Percentiles rank a stretch among this genome's conserved stretches.
Evolutionary conservation across 2,113 vertebrate genomes (phyloP).

Genomic region (Sinocyclocheilus anshuiensis): DNA sequence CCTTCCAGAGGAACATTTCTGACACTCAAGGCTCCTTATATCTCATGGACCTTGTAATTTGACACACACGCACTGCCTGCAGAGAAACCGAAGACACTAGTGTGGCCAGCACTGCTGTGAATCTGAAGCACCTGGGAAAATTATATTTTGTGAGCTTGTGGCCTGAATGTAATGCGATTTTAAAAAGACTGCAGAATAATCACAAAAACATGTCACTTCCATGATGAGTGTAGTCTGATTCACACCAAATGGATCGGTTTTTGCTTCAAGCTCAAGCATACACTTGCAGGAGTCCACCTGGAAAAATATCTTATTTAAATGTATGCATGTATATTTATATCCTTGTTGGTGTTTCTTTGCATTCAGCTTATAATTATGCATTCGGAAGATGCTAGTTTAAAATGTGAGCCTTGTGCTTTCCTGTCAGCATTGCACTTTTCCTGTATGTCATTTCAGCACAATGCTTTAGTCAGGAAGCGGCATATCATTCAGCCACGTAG

Average conservation of each 20-base stretch:
- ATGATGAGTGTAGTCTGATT: not conserved
- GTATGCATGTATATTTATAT: constrained; percentile 14
- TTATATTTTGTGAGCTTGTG: not conserved
- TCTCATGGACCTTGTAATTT: constrained; percentile 29
- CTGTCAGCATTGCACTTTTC: constrained; percentile 14
- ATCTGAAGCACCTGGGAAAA: not conserved
- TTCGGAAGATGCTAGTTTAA: not conserved
- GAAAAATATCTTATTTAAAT: not conserved
- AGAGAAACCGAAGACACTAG: not conserved
- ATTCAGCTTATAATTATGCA: too few relatives aligned
- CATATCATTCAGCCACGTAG: constrained; percentile 7
- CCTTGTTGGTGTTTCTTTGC: not conserved
- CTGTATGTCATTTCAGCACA: constrained; percentile 25
- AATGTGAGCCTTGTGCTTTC: not conserved
- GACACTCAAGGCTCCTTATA: not conserved
- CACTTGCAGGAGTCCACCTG: not conserved
- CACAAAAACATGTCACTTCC: too few relatives aligned
- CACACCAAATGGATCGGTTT: not conserved
- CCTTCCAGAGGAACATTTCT: not conserved
- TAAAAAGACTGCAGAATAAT: not conserved
- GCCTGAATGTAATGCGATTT: not conserved
- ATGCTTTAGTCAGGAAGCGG: not conserved
- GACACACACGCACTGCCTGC: constrained; percentile 1
- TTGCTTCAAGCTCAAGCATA: not conserved
- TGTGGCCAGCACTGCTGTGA: not conserved